phyloP scores from a whole-genome alignment of 2,797 vertebrate species.

The Rhynchonycteris naso region DNA sequence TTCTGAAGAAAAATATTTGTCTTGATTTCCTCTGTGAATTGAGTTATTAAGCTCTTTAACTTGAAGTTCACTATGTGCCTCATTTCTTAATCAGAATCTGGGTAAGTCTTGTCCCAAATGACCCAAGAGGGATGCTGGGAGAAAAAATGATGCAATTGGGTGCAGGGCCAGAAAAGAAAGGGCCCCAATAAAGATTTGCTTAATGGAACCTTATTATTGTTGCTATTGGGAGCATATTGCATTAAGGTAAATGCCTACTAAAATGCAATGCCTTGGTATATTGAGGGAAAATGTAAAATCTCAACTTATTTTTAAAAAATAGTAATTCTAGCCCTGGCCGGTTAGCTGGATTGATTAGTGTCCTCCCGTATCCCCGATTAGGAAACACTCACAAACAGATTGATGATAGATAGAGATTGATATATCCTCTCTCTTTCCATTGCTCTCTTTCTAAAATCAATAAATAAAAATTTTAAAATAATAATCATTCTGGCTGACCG shows the following conservation, averaged over 20 bases:
- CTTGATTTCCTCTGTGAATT: constrained; percentile 42
- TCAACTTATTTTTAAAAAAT: not conserved
- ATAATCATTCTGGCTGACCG: not conserved
- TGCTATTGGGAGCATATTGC: not conserved
- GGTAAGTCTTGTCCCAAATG: constrained; percentile 46
- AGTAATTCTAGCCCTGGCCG: too few relatives aligned
- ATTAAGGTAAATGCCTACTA: constrained; percentile 29
- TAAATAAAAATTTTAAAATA: not conserved
- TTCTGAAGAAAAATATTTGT: not conserved
- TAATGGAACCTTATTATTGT: not conserved
- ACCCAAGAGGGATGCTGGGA: constrained; percentile 17
- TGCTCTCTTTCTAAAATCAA: too few relatives aligned
- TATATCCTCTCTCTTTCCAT: too few relatives aligned
- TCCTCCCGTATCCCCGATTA: too few relatives aligned
- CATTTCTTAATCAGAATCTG: constrained; percentile 48
- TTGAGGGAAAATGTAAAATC: constrained; percentile 4
- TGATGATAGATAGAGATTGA: too few relatives aligned
- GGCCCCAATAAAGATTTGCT: not conserved
- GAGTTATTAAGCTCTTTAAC: constrained; percentile 16
- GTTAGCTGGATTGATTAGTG: too few relatives aligned
- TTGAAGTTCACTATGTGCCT: constrained; percentile 47
- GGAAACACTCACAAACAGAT: too few relatives aligned
- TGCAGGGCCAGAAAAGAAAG: constrained; percentile 40
- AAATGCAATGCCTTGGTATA: not conserved
- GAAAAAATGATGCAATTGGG: constrained; percentile 40